phyloP scores from a whole-genome alignment of 2,888 invertebrate genomes.

The Sarcophaga carnaria region DNA sequence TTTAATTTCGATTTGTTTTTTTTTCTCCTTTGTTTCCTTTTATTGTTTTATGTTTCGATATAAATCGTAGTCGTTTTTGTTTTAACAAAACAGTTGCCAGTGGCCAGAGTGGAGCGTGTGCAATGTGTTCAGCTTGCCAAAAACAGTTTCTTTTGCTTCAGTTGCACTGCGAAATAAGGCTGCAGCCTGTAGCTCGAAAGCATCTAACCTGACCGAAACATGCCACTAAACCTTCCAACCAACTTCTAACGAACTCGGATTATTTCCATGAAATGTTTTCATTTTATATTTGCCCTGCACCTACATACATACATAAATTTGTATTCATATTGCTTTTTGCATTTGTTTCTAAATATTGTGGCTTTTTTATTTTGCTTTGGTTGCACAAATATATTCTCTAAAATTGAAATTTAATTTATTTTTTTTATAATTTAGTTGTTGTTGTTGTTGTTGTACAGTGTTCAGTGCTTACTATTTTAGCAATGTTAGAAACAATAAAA shows the following conservation, averaged over 20 bases:
- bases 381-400: slow-evolving; percentile 19
- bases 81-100: slow-evolving; percentile 17
- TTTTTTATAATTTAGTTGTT: no score
- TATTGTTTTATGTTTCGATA: neutral
- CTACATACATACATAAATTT: neutral
- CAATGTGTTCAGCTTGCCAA: slow-evolving; percentile 52
- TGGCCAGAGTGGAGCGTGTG: neutral
- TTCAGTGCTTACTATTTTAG: slow-evolving; percentile 21
- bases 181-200: neutral
- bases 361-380: no score
- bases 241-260: slow-evolving; percentile 19
- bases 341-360: neutral
- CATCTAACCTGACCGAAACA: neutral
- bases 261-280: slow-evolving; percentile 7
- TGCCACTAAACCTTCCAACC: neutral
- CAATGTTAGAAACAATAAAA: neutral
- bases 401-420: no score
- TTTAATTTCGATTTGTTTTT: neutral
- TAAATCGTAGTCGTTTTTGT: neutral
- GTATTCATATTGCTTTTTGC: neutral
- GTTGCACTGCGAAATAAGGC: neutral
- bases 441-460: slow-evolving; percentile 9
- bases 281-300: neutral
- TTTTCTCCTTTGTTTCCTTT: no score
- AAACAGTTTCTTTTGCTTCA: slow-evolving; percentile 56